phyloP scores from a whole-genome alignment of 1,140 invertebrate species.

The Tetragnatha versicolor region DNA sequence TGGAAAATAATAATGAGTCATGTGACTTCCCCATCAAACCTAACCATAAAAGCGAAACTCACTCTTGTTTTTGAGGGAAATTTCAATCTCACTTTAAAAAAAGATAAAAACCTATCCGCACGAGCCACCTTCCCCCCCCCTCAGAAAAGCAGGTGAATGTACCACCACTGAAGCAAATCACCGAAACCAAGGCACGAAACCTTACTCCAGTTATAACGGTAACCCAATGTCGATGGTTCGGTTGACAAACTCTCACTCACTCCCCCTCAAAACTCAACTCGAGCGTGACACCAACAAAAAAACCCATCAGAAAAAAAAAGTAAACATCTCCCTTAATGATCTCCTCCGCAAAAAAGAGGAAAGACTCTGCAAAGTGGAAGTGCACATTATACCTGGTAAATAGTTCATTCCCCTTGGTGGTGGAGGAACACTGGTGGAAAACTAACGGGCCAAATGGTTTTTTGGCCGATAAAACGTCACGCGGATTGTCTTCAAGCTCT shows the following conservation, averaged over 20 bases:
- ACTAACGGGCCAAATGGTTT: conserved; percentile 5
- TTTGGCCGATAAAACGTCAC: conserved; percentile 19
- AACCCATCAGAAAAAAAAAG: conserved; percentile 4
- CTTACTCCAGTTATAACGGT: conserved; percentile 2
- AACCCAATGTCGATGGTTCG: conserved; percentile 3
- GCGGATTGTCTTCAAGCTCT: conserved; percentile 43
- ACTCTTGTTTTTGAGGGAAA: too few species aligned
- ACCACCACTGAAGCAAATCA: not conserved
- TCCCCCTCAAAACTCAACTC: too few species aligned
- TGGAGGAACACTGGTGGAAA: conserved; percentile 26
- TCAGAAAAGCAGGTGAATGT: too few species aligned
- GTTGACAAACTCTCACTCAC: not conserved
- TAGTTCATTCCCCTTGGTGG: conserved; percentile 34
- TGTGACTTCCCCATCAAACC: too few species aligned
- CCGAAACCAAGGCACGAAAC: conserved; percentile 2
- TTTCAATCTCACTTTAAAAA: too few species aligned
- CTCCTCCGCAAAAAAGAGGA: not conserved
- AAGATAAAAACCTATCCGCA: too few species aligned
- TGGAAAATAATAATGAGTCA: too few species aligned
- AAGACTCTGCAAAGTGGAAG: conserved; percentile 23
- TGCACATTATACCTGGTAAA: conserved; percentile 9
- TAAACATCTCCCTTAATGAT: too few species aligned
- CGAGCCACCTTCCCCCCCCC: too few species aligned
- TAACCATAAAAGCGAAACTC: too few species aligned
- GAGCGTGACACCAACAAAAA: not conserved